phyloP scores from a whole-genome alignment of 2,797 vertebrate genomes.

The Sebastes nivosus region DNA sequence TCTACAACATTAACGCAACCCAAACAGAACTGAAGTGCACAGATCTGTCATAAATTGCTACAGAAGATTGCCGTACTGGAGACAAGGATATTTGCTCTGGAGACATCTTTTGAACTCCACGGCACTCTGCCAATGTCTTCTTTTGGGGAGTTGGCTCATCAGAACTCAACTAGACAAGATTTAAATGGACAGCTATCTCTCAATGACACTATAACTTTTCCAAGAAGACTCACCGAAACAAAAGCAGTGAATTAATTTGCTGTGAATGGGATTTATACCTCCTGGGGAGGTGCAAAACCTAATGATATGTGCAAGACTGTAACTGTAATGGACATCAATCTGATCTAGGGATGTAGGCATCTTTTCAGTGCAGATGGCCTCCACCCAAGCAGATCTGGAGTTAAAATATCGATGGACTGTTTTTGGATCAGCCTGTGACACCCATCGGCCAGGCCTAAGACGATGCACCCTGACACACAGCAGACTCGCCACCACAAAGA shows the following conservation, averaged over 20 bases:
- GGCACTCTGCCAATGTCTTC: not conserved
- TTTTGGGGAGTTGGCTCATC: not conserved
- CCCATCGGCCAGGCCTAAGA: not conserved
- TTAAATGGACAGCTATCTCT: not conserved
- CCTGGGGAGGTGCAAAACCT: not conserved
- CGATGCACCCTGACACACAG: not conserved
- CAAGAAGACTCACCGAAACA: not conserved
- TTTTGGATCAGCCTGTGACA: not conserved
- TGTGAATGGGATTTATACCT: not conserved
- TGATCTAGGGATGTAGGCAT: no score
- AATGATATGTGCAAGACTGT: not conserved
- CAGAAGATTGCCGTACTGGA: not conserved
- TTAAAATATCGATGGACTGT: not conserved
- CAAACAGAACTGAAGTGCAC: not conserved
- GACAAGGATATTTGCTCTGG: not conserved
- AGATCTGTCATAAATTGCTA: not conserved
- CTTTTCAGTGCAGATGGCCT: not conserved
- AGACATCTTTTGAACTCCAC: not conserved
- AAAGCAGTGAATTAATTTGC: not conserved
- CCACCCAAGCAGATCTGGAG: not conserved
- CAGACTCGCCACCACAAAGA: not conserved
- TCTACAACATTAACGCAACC: not conserved
- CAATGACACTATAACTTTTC: not conserved
- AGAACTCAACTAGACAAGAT: not conserved
- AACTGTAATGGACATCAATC: not conserved